Conservation (phyloP, 2,797 vertebrate species). For the Diglossa cyanea region DNA sequence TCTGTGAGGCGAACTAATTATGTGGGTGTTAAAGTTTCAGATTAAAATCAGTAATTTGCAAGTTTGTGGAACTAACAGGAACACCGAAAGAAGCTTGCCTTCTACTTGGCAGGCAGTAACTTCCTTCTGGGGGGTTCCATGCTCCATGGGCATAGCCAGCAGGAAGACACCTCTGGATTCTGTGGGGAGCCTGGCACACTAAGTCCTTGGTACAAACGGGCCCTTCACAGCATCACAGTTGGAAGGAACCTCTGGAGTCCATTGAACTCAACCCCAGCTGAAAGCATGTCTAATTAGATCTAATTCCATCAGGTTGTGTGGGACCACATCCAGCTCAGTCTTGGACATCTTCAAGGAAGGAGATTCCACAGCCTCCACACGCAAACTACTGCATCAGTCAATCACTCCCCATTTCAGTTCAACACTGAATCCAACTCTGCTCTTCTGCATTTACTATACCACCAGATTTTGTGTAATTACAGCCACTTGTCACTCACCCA, state of each 20-base stretch:
- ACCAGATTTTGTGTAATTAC: neutral
- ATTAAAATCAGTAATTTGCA: neutral
- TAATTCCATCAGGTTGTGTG: neutral
- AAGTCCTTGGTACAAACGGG: neutral
- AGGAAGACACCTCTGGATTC: neutral
- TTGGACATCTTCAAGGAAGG: neutral
- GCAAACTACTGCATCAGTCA: neutral
- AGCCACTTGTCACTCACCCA: neutral
- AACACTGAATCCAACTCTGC: neutral
- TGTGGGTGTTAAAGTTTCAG: neutral
- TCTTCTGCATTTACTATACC: neutral
- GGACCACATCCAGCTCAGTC: neutral
- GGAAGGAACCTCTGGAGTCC: neutral
- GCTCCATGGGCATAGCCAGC: neutral
- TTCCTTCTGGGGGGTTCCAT: accelerated
- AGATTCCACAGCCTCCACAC: neutral
- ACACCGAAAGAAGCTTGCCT: neutral
- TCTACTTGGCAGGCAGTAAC: neutral
- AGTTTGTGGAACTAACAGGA: neutral
- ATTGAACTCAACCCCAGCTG: neutral
- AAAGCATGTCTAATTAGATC: neutral
- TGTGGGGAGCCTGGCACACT: neutral
- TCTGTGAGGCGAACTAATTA: neutral
- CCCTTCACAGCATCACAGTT: neutral
- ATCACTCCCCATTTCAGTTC: neutral